These are phyloP conservation scores for Eubasilissa regina DNA, from an alignment of 1,140 invertebrate genomes.

Conservation along the genomic window DNA sequence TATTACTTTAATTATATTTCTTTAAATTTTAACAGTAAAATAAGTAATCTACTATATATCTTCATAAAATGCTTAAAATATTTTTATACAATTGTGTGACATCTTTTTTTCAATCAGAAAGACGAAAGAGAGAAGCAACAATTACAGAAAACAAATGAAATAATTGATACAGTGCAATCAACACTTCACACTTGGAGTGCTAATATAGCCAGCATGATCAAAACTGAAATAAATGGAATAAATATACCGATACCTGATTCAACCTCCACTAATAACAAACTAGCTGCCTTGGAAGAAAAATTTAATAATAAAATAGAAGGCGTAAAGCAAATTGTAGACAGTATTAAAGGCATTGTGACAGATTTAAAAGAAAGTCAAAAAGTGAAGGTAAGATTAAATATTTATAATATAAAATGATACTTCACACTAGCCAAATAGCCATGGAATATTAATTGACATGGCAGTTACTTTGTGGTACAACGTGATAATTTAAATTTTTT, in stretches of 20 bases:
- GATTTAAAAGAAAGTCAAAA: conserved; percentile 63
- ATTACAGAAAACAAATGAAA: conserved; percentile 79
- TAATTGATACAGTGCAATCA: conserved; percentile 77
- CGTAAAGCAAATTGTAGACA: conserved; percentile 72
- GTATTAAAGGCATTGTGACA: conserved; percentile 71
- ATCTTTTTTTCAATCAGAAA: conserved; percentile 70
- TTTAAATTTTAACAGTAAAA: too few species aligned
- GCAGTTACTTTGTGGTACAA: not conserved
- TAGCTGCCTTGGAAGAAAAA: conserved; percentile 72
- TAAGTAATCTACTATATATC: too few species aligned
- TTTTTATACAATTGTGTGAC: too few species aligned
- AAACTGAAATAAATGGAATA: conserved; percentile 48
- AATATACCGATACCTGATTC: conserved; percentile 57
- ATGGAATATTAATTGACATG: not conserved
- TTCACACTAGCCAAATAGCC: not conserved
- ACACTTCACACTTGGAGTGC: conserved; percentile 73
- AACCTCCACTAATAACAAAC: conserved; percentile 62
- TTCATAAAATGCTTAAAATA: too few species aligned
- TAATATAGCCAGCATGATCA: conserved; percentile 48
- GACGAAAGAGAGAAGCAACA: conserved; percentile 80
- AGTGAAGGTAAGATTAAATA: conserved; percentile 63
- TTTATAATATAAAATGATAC: not conserved
- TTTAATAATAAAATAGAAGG: conserved; percentile 73
- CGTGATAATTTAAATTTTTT: too few species aligned
- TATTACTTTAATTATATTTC: too few species aligned